phyloP scores from a whole-genome alignment of 2,797 vertebrate genomes.

The Chelmon rostratus region DNA sequence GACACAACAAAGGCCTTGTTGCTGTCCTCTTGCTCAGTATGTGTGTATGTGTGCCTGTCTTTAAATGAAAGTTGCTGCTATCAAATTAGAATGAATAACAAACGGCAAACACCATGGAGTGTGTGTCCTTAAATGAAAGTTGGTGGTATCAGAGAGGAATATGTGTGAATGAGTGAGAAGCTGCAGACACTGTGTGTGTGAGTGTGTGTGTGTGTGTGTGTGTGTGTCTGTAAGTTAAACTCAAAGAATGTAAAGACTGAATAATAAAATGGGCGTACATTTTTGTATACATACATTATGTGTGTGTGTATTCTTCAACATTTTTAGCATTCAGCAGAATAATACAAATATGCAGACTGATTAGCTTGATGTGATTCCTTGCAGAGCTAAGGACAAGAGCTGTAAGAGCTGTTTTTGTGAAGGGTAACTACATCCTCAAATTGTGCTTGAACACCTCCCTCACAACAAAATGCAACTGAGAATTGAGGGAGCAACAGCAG shows the following conservation, averaged over 20 bases:
- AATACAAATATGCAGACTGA: background rate
- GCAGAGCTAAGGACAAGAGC: background rate
- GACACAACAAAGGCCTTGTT: conserved; percentile 79
- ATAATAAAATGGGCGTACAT: conserved; percentile 11
- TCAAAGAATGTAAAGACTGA: conserved; percentile 9
- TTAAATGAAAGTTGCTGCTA: conserved; percentile 71
- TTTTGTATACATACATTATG: conserved; percentile 6
- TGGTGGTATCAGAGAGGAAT: conserved; percentile 39
- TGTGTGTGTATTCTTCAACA: background rate
- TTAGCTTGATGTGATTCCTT: background rate
- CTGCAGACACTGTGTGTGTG: conserved; percentile 5
- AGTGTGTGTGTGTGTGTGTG: too few relatives aligned
- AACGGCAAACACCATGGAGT: conserved; percentile 44
- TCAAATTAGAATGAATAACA: conserved; percentile 77
- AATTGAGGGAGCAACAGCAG: too few relatives aligned
- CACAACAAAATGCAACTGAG: too few relatives aligned
- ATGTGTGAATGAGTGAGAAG: conserved; percentile 45
- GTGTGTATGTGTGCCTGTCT: conserved; percentile 32
- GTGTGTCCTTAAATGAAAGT: conserved; percentile 54
- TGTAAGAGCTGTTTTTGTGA: background rate
- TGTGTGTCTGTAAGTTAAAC: conserved; percentile 12
- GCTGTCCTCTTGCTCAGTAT: conserved; percentile 47
- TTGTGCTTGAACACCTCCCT: too few relatives aligned
- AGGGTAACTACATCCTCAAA: background rate
- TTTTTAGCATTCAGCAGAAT: background rate